phyloP scores from a whole-genome alignment of 2,888 invertebrate genomes.

The Panorpa germanica region DNA sequence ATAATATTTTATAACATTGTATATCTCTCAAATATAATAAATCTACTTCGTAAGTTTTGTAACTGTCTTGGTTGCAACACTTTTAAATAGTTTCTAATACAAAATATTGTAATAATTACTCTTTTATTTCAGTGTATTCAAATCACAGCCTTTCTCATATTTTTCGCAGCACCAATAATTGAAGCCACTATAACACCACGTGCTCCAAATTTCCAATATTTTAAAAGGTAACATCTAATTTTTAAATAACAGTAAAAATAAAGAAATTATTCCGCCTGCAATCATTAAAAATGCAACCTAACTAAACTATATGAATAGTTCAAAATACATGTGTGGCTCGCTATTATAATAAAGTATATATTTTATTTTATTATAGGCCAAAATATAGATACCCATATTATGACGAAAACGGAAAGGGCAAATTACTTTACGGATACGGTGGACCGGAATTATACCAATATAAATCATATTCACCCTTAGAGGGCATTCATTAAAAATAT shows the following conservation, averaged over 20 bases:
- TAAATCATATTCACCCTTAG: slow-evolving; percentile 68
- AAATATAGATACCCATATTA: slow-evolving; percentile 84
- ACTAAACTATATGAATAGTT: background rate
- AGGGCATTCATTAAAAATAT: slow-evolving; percentile 55
- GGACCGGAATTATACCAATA: slow-evolving; percentile 72
- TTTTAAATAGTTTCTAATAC: too few species aligned
- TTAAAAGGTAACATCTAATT: slow-evolving; percentile 45
- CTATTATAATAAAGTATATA: too few species aligned
- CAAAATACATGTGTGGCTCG: background rate
- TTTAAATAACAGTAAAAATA: slow-evolving; percentile 1
- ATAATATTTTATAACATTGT: too few species aligned
- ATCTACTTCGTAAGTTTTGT: too few species aligned
- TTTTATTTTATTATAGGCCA: slow-evolving; percentile 40
- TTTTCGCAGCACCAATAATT: too few species aligned
- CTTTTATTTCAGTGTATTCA: too few species aligned
- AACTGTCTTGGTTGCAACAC: too few species aligned
- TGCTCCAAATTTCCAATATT: slow-evolving; percentile 78
- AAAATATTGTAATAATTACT: too few species aligned
- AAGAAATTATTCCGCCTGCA: background rate
- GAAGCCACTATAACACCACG: slow-evolving; percentile 38
- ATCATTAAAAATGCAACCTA: background rate
- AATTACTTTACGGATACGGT: slow-evolving; percentile 73
- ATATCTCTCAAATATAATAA: too few species aligned
- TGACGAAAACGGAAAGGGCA: slow-evolving; percentile 68
- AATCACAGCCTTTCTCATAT: too few species aligned